Base-by-base conservation (phyloP, 1,140 invertebrate species). In the Aphis gossypii region DNA sequence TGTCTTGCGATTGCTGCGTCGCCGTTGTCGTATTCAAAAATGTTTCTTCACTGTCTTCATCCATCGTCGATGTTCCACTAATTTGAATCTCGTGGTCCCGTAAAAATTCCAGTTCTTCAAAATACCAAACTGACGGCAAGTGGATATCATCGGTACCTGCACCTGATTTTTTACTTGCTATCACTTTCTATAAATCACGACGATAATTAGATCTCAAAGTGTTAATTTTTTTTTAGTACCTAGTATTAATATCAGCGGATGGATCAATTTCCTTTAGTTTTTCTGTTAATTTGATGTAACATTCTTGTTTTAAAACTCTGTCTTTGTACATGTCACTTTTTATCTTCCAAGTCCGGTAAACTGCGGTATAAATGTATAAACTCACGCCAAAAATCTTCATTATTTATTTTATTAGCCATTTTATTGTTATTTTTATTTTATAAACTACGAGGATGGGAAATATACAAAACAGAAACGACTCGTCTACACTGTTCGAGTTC, bases 41-140 rank as follows among this genome's bases (percentile, higher is more conserved):
- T 46, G 46, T 46, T 46, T 46, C 46, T 46, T 46, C 46, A 51
- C 86, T 54, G 6, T 88, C 86, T 48, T 88, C 86, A 23, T 88
- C 48, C 86, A 51, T 88, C 20, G 86, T 88, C n/a, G 86, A 51
- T 54, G 48, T 90, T 38, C 88, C 88, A 38, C 1, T 4, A 1
- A 90, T 90, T 56, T 90, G 92, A 54, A 44, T 90, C 90, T 94
- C 94, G n/a, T 94, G 93, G 23, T 84, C 83, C 56, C 87, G n/a
- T 30, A 94, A 89, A 88, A 94, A 94, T 21, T 86, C 92, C 68
- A 94, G 82, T 38, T 94, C 94, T 2, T 94, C 92, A 82, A 94
- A 94, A 94, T 94, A 94, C 94, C 94, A 94, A 54, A 94, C 60
- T n/a, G 51, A 30, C 46, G 94, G 87, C 51, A 93, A 89, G 44